Conservation (phyloP, 1,140 invertebrate species). For the Sitodiplosis mosellana region DNA sequence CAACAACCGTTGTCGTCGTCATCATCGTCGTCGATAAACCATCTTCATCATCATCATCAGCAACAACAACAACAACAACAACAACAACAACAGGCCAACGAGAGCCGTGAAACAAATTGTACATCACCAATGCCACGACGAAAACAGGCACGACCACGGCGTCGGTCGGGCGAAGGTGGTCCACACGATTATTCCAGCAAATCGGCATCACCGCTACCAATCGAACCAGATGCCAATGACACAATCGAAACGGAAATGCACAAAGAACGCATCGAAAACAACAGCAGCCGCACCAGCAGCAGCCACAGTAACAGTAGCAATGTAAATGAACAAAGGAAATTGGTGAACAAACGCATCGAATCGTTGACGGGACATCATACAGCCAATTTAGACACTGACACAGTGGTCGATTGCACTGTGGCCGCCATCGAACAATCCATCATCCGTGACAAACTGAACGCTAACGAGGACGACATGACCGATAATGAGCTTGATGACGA, state of each 20-base stretch:
- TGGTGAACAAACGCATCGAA: slow-evolving; percentile 2
- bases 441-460: slow-evolving; percentile 2
- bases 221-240: slow-evolving; percentile 7
- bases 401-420: neutral
- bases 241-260: slow-evolving; percentile 13
- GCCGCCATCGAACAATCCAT: neutral
- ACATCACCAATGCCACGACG: slow-evolving; percentile 54
- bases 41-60: slow-evolving; percentile 22
- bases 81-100: slow-evolving; percentile 6
- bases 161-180: slow-evolving; percentile 55
- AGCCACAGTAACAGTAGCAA: slow-evolving; percentile 8
- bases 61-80: slow-evolving; percentile 19
- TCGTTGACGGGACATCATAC: neutral
- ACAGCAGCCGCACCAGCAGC: slow-evolving; percentile 6
- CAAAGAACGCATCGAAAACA: slow-evolving; percentile 2
- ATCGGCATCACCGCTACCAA: slow-evolving; percentile 18
- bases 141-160: slow-evolving; percentile 60
- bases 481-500: slow-evolving; percentile 10
- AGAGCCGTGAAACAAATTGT: slow-evolving; percentile 27
- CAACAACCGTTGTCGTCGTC: slow-evolving; percentile 14
- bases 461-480: slow-evolving; percentile 4
- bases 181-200: slow-evolving; percentile 33
- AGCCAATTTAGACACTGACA: neutral
- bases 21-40: slow-evolving; percentile 10
- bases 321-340: slow-evolving; percentile 5